A percentile compares a stretch with the other conserved stretches of the same genome.
Evolutionary conservation across 2,113 vertebrate species (phyloP).

Genomic region (Mustela lutreola): DNA sequence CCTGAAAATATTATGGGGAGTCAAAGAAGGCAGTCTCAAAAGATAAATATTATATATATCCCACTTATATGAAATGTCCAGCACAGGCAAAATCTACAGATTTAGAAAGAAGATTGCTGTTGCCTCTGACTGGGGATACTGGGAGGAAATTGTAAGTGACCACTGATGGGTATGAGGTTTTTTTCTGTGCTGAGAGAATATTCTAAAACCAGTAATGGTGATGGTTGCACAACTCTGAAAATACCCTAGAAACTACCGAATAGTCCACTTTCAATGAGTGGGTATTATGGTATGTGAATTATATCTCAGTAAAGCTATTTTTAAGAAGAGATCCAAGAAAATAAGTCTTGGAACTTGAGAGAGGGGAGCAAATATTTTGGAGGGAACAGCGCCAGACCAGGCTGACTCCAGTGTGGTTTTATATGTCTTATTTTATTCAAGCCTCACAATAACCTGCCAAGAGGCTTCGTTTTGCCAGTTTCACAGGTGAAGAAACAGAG

Average conservation of each 20-base stretch:
- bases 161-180: neutral
- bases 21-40: neutral
- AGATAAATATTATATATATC: neutral
- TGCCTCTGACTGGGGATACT: neutral
- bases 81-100: conserved; percentile 14
- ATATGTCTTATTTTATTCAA: neutral
- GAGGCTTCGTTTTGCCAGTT: neutral
- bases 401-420: neutral
- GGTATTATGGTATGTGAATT: neutral
- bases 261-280: neutral
- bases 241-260: neutral
- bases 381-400: neutral
- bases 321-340: neutral
- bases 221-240: neutral
- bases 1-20: neutral
- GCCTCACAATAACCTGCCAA: neutral
- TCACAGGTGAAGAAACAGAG: conserved; percentile 39
- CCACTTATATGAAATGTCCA: neutral
- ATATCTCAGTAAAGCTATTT: neutral
- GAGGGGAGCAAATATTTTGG: neutral
- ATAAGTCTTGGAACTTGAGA: neutral
- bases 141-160: neutral
- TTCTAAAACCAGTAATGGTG: neutral
- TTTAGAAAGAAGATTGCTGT: neutral
- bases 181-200: neutral